These are phyloP conservation scores for Lytechinus variegatus DNA, from an alignment of 35 echinoderm and acorn worm genomes.

Conservation along the genomic window DNA sequence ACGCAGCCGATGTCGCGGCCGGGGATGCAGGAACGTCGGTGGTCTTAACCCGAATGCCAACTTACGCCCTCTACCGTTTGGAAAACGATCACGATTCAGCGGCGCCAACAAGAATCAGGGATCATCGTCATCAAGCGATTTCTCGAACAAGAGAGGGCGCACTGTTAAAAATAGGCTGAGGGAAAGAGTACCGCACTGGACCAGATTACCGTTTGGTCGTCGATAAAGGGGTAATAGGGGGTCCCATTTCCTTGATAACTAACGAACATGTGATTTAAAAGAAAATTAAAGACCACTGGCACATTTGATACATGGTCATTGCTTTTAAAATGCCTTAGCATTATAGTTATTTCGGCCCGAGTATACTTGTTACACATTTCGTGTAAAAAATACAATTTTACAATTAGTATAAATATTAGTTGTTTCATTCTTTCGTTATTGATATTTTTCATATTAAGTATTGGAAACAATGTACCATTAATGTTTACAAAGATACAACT, in stretches of 20 bases:
- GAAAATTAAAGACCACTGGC: neutral
- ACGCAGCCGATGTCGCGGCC: neutral
- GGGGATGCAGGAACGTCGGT: neutral
- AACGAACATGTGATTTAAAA: neutral
- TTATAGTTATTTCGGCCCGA: neutral
- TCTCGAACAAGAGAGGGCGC: slow-evolving; percentile 37
- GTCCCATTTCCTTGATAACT: neutral
- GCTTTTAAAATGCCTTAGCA: neutral
- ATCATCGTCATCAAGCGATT: neutral
- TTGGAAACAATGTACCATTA: too few relatives aligned
- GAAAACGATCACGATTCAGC: slow-evolving; percentile 5
- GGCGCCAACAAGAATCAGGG: neutral
- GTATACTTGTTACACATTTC: too few relatives aligned
- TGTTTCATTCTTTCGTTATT: too few relatives aligned
- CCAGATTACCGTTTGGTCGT: neutral
- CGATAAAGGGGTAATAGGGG: neutral
- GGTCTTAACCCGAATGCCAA: slow-evolving; percentile 15
- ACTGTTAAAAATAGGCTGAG: neutral
- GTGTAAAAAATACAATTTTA: too few relatives aligned
- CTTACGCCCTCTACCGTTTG: slow-evolving; percentile 20
- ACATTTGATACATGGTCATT: neutral
- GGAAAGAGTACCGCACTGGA: neutral
- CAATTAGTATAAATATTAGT: too few relatives aligned
- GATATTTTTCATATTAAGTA: too few relatives aligned
- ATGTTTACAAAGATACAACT: too few relatives aligned